These are phyloP conservation scores for Anorthoa munda DNA, from an alignment of 2,888 invertebrate species.

Conservation along the genomic window DNA sequence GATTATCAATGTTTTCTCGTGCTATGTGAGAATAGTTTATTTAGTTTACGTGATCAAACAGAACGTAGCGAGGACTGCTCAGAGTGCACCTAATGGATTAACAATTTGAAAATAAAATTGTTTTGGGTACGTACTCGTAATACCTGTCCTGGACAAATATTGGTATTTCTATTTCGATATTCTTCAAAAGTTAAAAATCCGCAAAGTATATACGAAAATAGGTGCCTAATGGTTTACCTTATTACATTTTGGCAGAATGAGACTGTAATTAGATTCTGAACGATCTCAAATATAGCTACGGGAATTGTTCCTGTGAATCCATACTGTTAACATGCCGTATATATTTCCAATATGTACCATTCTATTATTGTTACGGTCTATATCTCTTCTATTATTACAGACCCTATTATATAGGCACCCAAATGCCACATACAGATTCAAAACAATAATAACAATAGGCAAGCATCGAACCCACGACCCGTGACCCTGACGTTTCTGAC, in stretches of 20 bases:
- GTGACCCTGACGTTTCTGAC: constrained; percentile 24
- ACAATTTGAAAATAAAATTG: too few species aligned
- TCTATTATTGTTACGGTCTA: not conserved
- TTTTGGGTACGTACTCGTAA: too few species aligned
- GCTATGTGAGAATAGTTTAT: too few species aligned
- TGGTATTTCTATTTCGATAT: too few species aligned
- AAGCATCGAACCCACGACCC: constrained; percentile 14
- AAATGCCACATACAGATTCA: constrained; percentile 16
- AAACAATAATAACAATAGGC: constrained; percentile 23
- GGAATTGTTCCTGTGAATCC: not conserved
- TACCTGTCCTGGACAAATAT: too few species aligned
- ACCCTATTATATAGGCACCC: not conserved
- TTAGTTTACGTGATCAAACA: too few species aligned
- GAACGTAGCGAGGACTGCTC: too few species aligned
- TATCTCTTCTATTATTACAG: not conserved
- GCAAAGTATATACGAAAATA: not conserved
- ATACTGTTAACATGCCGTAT: not conserved
- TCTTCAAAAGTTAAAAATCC: too few species aligned
- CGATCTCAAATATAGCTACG: not conserved
- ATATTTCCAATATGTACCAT: not conserved
- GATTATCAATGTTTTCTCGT: too few species aligned
- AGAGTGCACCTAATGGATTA: too few species aligned
- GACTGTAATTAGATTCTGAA: not conserved
- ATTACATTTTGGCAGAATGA: not conserved
- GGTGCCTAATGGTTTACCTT: too few species aligned